Base-by-base conservation (phyloP, 2,888 invertebrate species). In the Acanthosoma haemorrhoidale region DNA sequence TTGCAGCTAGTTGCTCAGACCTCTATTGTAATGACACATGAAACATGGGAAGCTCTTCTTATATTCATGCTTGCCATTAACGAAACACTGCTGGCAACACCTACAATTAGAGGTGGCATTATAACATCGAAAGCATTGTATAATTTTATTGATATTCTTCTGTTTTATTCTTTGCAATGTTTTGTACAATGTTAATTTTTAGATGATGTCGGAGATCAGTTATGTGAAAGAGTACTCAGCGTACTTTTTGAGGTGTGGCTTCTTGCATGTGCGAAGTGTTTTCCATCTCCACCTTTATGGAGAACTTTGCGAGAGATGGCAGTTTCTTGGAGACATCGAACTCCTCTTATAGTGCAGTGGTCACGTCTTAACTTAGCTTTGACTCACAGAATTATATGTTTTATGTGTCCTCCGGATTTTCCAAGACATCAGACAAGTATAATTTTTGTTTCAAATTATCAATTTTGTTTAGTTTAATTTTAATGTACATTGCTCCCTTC, bases 281-380 rank as follows among this genome's bases (percentile, higher is more conserved):
- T 97, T 82, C 97, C 97, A 1, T 90, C 95, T 3, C 97, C 97
- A 5, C 92, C 95, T 1, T 82, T 96, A 75, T 97, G 96, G 96
- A 94, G 95, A 79, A 96, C 96, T 0, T 83, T 97, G 73, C 86
- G 93, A 76, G 94, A 95, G 81, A 92, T 94, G 77, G 95, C 95
- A 80, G 86, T 90, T 77, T 89, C 91, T 77, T 97, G 97, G 96
- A 85, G 97, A 11, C 97, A 98, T 83, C 88, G 96, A 72, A 87
- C 93, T 72, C 93, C 95, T 36, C 84, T 98, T 6, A 88, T 96
- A 29, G 92, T 93, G 79, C 96, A 97, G 78, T 96, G 96, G 96
- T 92, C 94, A 81, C 87, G 94, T 73, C 92, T 95, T 34, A 96
- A 94, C 80, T 84, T 95, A 61, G 91, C 92, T 1, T 84, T 97